Conservation (phyloP, 2,888 invertebrate genomes). For the Acheta domesticus region DNA sequence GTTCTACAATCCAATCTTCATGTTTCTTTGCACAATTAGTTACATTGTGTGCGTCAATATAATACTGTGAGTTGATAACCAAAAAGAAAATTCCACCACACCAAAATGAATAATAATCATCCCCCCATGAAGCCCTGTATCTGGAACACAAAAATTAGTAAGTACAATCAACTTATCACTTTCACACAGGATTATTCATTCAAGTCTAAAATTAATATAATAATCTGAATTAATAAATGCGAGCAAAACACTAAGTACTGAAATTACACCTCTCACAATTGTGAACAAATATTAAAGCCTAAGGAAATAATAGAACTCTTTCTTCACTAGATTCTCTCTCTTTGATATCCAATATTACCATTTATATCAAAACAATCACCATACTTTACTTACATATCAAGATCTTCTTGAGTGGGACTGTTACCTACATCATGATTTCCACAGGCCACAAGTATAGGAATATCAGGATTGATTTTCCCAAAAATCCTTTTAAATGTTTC, state of each 20-base stretch:
- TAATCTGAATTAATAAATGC: too few relatives aligned
- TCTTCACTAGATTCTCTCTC: too few relatives aligned
- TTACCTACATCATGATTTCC: not conserved
- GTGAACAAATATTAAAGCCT: too few relatives aligned
- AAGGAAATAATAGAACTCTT: too few relatives aligned
- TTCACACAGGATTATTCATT: too few relatives aligned
- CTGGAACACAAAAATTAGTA: constrained; percentile 34
- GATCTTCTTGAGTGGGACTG: not conserved
- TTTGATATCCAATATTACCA: too few relatives aligned
- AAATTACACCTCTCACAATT: too few relatives aligned
- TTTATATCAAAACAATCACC: too few relatives aligned
- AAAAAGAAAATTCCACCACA: constrained; percentile 50
- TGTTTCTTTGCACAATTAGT: constrained; percentile 45
- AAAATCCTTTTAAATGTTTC: not conserved
- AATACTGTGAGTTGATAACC: constrained; percentile 52
- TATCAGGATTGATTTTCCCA: not conserved
- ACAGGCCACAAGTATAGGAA: not conserved
- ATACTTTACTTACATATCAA: not conserved
- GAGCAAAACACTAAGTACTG: too few relatives aligned
- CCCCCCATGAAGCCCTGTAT: constrained; percentile 46
- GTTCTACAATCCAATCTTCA: constrained; percentile 46
- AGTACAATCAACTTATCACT: too few relatives aligned
- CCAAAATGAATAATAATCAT: constrained; percentile 53
- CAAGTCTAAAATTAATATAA: too few relatives aligned
- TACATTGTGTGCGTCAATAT: constrained; percentile 50